These are phyloP conservation scores for Leucozona laternaria DNA, from an alignment of 2,888 invertebrate species.

Conservation along the genomic window DNA sequence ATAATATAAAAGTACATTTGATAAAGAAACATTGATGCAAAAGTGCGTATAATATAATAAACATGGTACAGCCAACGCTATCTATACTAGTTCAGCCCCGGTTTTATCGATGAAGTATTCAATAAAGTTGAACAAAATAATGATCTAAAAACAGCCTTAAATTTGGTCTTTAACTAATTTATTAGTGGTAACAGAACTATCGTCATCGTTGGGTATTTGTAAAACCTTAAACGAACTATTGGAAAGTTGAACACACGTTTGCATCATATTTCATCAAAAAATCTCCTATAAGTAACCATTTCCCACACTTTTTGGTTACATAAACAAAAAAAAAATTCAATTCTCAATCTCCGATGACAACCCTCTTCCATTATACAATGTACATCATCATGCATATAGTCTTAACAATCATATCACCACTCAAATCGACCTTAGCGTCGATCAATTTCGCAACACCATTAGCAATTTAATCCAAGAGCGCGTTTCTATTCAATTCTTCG, in stretches of 20 bases:
- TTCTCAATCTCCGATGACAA: conserved; percentile 12
- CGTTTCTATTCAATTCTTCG: conserved; percentile 44
- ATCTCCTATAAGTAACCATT: not conserved
- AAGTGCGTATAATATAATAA: too few species aligned
- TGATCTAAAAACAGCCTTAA: too few species aligned
- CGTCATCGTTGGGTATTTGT: too few species aligned
- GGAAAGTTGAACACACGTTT: not conserved
- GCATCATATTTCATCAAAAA: not conserved
- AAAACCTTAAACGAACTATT: not conserved
- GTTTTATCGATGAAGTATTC: too few species aligned
- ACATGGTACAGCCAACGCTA: too few species aligned
- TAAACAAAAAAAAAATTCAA: conserved; percentile 10
- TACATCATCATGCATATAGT: not conserved
- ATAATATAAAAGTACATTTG: too few species aligned
- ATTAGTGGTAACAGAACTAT: too few species aligned
- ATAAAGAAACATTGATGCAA: too few species aligned
- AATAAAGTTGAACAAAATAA: too few species aligned
- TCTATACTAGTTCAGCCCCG: too few species aligned
- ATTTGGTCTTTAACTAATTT: too few species aligned
- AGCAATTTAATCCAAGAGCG: conserved; percentile 51
- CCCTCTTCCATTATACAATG: conserved; percentile 28
- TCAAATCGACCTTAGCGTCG: conserved; percentile 68
- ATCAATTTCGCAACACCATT: conserved; percentile 63
- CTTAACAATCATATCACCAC: conserved; percentile 56
- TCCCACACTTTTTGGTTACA: conserved; percentile 51